Conservation (phyloP, 1,140 invertebrate species). For the Bombus sylvicola region DNA sequence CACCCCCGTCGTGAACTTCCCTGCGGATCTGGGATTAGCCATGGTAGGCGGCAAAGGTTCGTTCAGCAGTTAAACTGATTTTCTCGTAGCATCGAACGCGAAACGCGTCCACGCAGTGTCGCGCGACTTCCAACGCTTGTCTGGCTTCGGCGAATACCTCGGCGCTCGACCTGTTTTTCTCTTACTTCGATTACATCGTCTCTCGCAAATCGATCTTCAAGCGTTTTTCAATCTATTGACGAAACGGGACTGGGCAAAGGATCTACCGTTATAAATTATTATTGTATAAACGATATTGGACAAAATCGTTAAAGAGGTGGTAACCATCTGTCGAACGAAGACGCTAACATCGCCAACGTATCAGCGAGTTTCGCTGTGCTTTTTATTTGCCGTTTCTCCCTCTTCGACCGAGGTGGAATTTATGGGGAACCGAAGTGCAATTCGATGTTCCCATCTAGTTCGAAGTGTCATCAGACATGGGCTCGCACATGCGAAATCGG, state of each 20-base stretch:
- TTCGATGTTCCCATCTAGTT: slow-evolving; percentile 75
- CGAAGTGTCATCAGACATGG: slow-evolving; percentile 77
- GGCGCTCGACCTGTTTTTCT: not conserved
- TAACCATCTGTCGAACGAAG: slow-evolving; percentile 1
- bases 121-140: not conserved
- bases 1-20: slow-evolving; percentile 67
- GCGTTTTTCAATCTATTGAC: too few species aligned
- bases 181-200: too few species aligned
- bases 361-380: not conserved
- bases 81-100: slow-evolving; percentile 32
- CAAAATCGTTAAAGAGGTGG: not conserved
- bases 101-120: slow-evolving; percentile 27
- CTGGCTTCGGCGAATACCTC: not conserved
- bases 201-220: too few species aligned
- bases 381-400: not conserved
- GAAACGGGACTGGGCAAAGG: too few species aligned
- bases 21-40: slow-evolving; percentile 65
- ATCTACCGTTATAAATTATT: too few species aligned
- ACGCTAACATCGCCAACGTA: slow-evolving; percentile 7
- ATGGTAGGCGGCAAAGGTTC: slow-evolving; percentile 55
- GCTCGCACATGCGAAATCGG: slow-evolving; percentile 59
- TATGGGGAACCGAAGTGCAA: slow-evolving; percentile 77
- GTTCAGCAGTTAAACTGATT: slow-evolving; percentile 65
- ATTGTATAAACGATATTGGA: not conserved
- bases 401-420: slow-evolving; percentile 66